Base-by-base conservation (phyloP, 2,113 vertebrate genomes). In the Odocoileus virginianus region DNA sequence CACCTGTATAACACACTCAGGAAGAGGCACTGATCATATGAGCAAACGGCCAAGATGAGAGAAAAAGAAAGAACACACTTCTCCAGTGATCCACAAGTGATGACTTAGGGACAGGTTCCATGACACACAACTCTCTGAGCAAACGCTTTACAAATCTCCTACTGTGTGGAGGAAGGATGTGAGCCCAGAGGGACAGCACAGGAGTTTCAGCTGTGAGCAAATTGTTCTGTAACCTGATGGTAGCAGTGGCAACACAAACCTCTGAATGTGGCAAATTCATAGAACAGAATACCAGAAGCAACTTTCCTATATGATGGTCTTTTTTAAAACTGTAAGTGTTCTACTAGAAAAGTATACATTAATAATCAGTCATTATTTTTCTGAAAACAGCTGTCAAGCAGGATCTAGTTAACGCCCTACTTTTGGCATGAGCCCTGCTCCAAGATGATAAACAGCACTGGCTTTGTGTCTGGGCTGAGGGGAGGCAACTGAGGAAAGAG, bases 361-460 rank as follows among this genome's bases (percentile, higher is more conserved):
- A 79, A 84, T 74, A 90, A 78, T 60, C 61, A 91, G 74, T 78
- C 64, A 61, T 89, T 90, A 71, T 86, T 94, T 96, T 95, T 95
- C 90, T 74, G 64, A 91, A 92, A 96, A 94, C 0, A 95, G 67
- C 47, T 78, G 57, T 82, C n/a, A 47, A n/a, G 30, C n/a, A 93
- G 21, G 11, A 19, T 91, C 67, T 58, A 61, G 36, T 67, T 36
- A 88, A 83, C 43, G 57, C 93, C 21, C 82, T 57, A 64, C 81
- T 82, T 74, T 95, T 86, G 82, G 33, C 25, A 27, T n/a, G 43
- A 3, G 19, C 23, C 58, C 78, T 58, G 45, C 28, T 85, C 57
- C 15, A 25, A 81, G 87, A 43, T 95, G 87, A 87, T 67, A 58
- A 96, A 57, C 30, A 90, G 40, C 10, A 25, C 55, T 74, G 43